phyloP scores from a whole-genome alignment of 2,888 invertebrate species.

The Hyles lineata region DNA sequence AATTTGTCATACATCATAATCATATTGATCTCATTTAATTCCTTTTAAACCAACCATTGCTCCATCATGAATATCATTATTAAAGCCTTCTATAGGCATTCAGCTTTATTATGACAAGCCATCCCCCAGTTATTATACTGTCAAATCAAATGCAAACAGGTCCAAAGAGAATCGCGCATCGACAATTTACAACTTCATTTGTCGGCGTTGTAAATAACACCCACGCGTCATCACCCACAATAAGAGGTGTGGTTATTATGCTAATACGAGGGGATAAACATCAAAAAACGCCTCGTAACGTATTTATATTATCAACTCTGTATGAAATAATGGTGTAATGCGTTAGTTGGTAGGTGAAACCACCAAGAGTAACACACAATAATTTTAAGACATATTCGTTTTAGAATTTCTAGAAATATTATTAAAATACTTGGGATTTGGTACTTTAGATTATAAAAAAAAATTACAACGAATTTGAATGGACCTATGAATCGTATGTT shows the following conservation, averaged over 20 bases:
- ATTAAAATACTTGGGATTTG: too few relatives aligned
- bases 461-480: too few relatives aligned
- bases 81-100: background rate
- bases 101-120: background rate
- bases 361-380: background rate
- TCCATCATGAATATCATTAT: too few relatives aligned
- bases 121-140: constrained; percentile 20
- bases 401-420: too few relatives aligned
- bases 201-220: constrained; percentile 45
- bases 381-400: too few relatives aligned
- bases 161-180: constrained; percentile 9
- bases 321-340: background rate
- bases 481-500: too few relatives aligned
- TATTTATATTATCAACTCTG: constrained; percentile 10
- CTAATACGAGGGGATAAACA: constrained; percentile 46
- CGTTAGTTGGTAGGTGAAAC: background rate
- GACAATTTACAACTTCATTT: constrained; percentile 29
- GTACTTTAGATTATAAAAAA: too few relatives aligned
- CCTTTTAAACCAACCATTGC: too few relatives aligned
- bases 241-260: constrained; percentile 55
- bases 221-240: constrained; percentile 44
- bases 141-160: constrained; percentile 19
- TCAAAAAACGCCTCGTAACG: constrained; percentile 38
- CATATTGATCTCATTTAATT: too few relatives aligned
- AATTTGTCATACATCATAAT: too few relatives aligned